phyloP scores from a whole-genome alignment of 2,888 invertebrate species.

The Mesoligia furuncula region DNA sequence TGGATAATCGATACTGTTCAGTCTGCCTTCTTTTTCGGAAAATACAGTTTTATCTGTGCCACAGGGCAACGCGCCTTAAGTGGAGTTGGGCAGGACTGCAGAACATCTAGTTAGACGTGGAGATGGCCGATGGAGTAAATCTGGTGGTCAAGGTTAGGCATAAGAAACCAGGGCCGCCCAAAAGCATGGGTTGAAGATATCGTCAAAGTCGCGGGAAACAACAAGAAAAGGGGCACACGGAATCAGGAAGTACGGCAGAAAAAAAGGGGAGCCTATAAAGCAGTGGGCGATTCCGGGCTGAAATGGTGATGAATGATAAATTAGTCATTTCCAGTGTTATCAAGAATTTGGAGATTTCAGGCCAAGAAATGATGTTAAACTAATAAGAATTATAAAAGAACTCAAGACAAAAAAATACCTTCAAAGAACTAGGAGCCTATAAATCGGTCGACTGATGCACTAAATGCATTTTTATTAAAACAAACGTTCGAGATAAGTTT shows the following conservation, averaged over 20 bases:
- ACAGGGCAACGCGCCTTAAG: background rate
- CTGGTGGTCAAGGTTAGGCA: background rate
- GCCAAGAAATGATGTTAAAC: background rate
- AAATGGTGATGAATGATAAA: background rate
- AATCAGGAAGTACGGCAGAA: background rate
- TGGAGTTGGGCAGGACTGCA: background rate
- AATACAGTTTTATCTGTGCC: background rate
- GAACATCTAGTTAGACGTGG: background rate
- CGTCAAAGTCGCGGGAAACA: background rate
- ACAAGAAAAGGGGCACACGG: background rate
- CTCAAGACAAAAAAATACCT: background rate
- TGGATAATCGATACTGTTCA: constrained; percentile 1
- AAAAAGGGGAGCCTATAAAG: background rate
- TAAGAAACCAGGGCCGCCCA: background rate
- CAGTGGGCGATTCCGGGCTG: background rate
- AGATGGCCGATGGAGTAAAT: background rate
- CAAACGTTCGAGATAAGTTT: constrained; percentile 52
- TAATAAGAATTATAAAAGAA: background rate
- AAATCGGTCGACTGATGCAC: constrained; percentile 8
- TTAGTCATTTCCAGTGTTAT: background rate
- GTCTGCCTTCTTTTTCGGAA: background rate
- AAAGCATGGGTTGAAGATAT: background rate
- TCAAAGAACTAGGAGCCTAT: background rate
- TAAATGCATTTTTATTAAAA: constrained; percentile 46
- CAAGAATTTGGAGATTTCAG: background rate